Base-by-base conservation (phyloP, 2,113 vertebrate genomes). In the Empidonax alnorum region DNA sequence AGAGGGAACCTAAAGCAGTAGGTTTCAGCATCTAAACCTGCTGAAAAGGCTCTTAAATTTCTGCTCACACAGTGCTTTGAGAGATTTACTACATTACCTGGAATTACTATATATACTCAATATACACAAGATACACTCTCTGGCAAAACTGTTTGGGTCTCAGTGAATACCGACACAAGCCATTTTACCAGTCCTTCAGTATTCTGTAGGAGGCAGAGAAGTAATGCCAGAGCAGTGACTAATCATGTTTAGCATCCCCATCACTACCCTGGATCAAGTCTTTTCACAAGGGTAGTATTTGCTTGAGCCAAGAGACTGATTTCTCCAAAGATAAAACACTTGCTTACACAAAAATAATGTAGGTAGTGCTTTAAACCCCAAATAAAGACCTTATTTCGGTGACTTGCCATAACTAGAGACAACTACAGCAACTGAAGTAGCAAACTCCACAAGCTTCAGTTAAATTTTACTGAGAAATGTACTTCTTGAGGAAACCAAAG, bases 201-300 rank as follows among this genome's bases (percentile, higher is more conserved):
- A 71, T 55, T 80, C 76, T 66, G 12, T 18, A 84, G 78, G 31
- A 63, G 12, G 33, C n/a, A 80, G 50, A 71, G 27, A 69, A 82
- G 85, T 56, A 69, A 50, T 39, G 61, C 55, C 84, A 89, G 28
- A 95, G 67, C 58, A 94, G 82, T 94, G 81, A 95, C 80, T 94
- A 91, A 95, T 73, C 71, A 90, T 20, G n/a, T 90, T 93, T 46
- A 89, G 42, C 39, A 82, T 42, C 37, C 62, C 19, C 59, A 61
- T 23, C 41, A 58, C 18, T 58, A 87, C 20, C 30, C 35, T 66
- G 28, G 23, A 83, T 47, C 63, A 79, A 24, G 80, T 50, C 30
- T 67, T 81, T 81, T 59, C 20, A 1, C 22, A 85, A 74, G 5
- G 3, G 27, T 7, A 82, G 10, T 28, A 65, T 50, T 76, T 47